These are phyloP conservation scores for Tinea semifulvella DNA, from an alignment of 2,888 invertebrate species.

Conservation along the genomic window DNA sequence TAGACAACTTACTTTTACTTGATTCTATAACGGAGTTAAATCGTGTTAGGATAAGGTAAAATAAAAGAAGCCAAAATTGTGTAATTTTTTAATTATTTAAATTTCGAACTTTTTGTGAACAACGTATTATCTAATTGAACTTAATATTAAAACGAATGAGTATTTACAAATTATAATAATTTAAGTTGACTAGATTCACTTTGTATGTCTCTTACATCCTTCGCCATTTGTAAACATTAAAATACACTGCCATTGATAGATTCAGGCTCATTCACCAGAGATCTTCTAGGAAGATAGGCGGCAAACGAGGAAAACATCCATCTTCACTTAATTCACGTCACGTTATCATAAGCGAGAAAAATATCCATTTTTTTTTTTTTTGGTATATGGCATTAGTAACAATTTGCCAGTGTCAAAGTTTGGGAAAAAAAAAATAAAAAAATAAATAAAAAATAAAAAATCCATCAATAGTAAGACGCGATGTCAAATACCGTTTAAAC, in stretches of 20 bases:
- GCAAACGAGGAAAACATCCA: too few species aligned
- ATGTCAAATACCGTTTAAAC: neutral
- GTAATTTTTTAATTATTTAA: constrained; percentile 12
- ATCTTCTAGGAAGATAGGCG: too few species aligned
- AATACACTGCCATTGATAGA: constrained; percentile 26
- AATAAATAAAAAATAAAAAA: constrained; percentile 16
- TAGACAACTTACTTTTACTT: too few species aligned
- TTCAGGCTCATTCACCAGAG: too few species aligned
- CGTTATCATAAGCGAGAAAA: too few species aligned
- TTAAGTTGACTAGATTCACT: constrained; percentile 44
- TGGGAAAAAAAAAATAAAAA: too few species aligned
- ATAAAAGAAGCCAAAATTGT: neutral
- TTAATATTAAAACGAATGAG: constrained; percentile 4
- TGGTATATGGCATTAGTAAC: too few species aligned
- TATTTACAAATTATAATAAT: constrained; percentile 16
- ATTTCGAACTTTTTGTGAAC: constrained; percentile 8
- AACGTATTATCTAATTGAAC: constrained; percentile 6
- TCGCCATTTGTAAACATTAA: constrained; percentile 25
- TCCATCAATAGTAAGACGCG: constrained; percentile 8
- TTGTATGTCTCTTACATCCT: constrained; percentile 38
- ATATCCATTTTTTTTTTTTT: too few species aligned
- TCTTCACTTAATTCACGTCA: too few species aligned
- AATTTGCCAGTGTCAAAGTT: too few species aligned
- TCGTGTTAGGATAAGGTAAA: neutral
- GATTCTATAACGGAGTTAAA: too few species aligned